A percentile compares a stretch with the other conserved stretches of the same genome.
Evolutionary conservation across 2,888 invertebrate species (phyloP).

Genomic region (Nysson spinosus): DNA sequence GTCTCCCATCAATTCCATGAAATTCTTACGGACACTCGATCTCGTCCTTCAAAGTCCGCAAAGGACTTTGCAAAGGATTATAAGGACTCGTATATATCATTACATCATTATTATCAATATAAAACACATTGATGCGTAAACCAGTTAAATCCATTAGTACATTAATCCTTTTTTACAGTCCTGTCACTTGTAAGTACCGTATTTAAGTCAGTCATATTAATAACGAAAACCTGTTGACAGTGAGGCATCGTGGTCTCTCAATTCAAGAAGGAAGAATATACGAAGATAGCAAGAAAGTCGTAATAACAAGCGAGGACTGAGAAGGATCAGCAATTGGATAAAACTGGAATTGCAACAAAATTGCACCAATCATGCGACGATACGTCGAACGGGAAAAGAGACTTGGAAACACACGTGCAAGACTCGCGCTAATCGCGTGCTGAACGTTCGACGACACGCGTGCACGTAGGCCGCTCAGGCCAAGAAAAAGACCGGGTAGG

Average conservation of each 20-base stretch:
- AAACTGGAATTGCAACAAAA: slow-evolving; percentile 18
- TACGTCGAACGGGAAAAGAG: slow-evolving; percentile 22
- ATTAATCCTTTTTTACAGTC: no score
- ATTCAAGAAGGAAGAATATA: not conserved
- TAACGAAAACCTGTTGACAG: not conserved
- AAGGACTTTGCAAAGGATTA: no score
- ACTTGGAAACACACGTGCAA: slow-evolving; percentile 15
- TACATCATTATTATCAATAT: no score
- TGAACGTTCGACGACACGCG: slow-evolving; percentile 28
- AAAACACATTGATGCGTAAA: no score
- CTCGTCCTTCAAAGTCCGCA: no score
- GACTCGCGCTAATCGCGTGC: slow-evolving; percentile 31
- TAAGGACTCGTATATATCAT: no score
- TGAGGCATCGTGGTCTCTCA: not conserved
- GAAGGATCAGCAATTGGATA: not conserved
- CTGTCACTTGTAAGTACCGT: not conserved
- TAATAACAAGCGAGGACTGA: not conserved
- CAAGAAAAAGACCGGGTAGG: slow-evolving; percentile 21
- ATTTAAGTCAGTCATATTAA: not conserved
- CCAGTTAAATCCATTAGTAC: no score
- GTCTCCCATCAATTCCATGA: no score
- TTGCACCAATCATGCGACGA: slow-evolving; percentile 33
- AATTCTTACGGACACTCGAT: no score
- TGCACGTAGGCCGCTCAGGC: slow-evolving; percentile 3
- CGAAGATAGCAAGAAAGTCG: slow-evolving; percentile 25